Evolutionary conservation across 1,140 invertebrate species (phyloP).

Genomic region (Pseudomyrmex concolor): DNA sequence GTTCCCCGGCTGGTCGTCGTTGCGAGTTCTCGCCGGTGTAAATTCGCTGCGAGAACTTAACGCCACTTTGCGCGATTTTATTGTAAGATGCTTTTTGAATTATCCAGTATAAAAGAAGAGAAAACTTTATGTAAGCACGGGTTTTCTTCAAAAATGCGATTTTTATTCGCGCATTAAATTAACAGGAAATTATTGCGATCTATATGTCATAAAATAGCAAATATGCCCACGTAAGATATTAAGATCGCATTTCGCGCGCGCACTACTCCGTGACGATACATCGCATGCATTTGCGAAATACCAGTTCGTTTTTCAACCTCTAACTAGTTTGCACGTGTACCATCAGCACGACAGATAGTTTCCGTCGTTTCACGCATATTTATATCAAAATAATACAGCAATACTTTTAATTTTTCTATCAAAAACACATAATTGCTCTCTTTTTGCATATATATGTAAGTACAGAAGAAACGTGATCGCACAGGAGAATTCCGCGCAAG

Average conservation of each 20-base stretch:
- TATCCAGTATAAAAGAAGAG: neutral
- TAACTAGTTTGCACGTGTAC: neutral
- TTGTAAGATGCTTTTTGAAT: conserved; percentile 6
- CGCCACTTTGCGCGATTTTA: conserved; percentile 36
- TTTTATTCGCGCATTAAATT: neutral
- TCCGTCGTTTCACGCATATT: neutral
- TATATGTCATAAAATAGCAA: no score
- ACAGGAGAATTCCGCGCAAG: conserved; percentile 35
- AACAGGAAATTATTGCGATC: no score
- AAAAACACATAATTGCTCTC: conserved; percentile 16
- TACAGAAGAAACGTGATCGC: conserved; percentile 51
- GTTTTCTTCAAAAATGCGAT: neutral
- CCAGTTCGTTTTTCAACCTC: no score
- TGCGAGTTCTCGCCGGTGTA: conserved; percentile 41
- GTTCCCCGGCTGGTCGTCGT: conserved; percentile 31
- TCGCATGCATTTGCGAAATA: no score
- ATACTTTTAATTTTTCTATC: conserved; percentile 30
- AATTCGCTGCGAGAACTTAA: conserved; percentile 43
- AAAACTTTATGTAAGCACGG: neutral
- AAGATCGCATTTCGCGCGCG: no score
- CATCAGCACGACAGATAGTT: neutral
- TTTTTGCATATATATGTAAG: no score
- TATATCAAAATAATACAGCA: neutral
- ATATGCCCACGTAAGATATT: no score
- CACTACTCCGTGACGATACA: no score